A percentile compares a stretch with the other conserved stretches of the same genome.
phyloP scores from a whole-genome alignment of 2,797 vertebrate species.

The Chlorospingus semifuscus region DNA sequence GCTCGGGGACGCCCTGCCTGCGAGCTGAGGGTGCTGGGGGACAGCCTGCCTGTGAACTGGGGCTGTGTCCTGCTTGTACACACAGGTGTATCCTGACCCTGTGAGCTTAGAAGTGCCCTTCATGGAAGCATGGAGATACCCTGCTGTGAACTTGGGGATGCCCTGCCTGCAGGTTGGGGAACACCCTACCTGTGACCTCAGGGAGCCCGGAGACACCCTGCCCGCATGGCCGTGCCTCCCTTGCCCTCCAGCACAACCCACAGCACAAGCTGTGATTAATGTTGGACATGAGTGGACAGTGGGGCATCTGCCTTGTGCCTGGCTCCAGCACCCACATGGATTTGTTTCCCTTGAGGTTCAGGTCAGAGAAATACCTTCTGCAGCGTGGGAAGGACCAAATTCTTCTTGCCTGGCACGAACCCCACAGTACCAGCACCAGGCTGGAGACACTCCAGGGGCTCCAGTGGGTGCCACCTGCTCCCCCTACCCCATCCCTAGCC shows the following conservation, averaged over 20 bases:
- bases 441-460: rapidly evolving
- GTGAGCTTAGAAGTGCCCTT: not conserved
- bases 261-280: rapidly evolving
- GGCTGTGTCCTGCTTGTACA: too few species aligned
- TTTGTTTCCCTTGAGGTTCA: not conserved
- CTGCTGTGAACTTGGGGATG: not conserved
- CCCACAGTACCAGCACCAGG: too few species aligned
- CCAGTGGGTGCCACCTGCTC: not conserved
- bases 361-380: rapidly evolving
- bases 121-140: rapidly evolving
- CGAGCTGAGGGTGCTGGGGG: not conserved
- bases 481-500: not conserved
- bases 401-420: not conserved
- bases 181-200: not conserved
- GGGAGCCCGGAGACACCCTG: not conserved
- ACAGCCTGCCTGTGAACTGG: not conserved
- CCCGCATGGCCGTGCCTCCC: rapidly evolving
- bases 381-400: rapidly evolving
- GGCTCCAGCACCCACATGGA: rapidly evolving
- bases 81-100: not conserved
- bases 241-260: not conserved
- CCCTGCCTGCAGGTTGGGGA: not conserved
- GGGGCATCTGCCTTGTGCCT: not conserved
- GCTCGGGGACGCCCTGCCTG: not conserved
- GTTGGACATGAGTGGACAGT: not conserved